Conservation (phyloP, 2,113 vertebrate genomes). For the Scopus umbretta region DNA sequence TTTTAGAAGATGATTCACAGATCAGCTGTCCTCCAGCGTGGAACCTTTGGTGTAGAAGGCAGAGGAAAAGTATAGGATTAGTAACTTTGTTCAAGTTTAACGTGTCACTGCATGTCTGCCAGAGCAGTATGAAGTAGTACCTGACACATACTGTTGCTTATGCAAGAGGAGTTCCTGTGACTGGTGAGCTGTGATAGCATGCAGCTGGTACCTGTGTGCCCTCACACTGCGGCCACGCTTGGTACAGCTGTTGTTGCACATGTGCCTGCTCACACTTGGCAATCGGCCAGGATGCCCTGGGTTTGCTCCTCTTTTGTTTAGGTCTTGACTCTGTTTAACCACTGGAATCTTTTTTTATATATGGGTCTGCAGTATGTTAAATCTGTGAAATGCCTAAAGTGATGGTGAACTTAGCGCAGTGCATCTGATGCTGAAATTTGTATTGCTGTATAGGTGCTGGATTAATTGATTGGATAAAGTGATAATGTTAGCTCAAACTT, state of each 20-base stretch:
- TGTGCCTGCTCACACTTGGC: neutral
- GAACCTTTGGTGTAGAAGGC: neutral
- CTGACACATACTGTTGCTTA: neutral
- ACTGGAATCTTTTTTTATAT: neutral
- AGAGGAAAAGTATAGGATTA: neutral
- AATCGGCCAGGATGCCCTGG: neutral
- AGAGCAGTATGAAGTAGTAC: neutral
- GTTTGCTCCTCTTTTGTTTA: neutral
- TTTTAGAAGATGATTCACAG: neutral
- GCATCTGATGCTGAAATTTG: neutral
- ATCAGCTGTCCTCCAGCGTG: neutral
- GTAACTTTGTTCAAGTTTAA: neutral
- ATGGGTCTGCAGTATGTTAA: neutral
- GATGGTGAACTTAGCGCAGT: neutral
- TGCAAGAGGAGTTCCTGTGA: neutral
- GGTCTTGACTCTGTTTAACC: neutral
- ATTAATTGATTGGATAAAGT: neutral
- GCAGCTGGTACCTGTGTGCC: accelerated
- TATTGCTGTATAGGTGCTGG: neutral
- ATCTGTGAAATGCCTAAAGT: neutral
- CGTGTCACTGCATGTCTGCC: neutral
- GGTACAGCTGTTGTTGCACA: accelerated
- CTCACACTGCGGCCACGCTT: accelerated
- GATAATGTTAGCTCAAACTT: neutral
- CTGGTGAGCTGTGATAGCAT: neutral